A percentile compares a stretch with the other conserved stretches of the same genome.
Evolutionary conservation across 2,113 vertebrate genomes (phyloP).

Genomic region (Odontesthes bonariensis): DNA sequence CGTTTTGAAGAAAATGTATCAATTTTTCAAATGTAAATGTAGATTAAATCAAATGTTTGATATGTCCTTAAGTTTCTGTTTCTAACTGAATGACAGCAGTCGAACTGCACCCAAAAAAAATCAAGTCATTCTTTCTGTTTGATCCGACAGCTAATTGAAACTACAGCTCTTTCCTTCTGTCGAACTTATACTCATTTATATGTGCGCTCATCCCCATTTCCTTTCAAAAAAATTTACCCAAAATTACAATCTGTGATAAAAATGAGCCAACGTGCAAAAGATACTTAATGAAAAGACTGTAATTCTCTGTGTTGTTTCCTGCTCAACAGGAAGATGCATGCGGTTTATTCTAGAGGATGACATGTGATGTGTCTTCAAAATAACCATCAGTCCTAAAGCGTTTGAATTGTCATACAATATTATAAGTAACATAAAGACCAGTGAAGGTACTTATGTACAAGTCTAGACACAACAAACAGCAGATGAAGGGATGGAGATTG

Average conservation of each 20-base stretch:
- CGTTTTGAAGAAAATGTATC: neutral
- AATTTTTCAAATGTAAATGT: neutral
- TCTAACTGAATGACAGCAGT: neutral
- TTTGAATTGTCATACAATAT: too few species aligned
- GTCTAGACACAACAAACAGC: too few species aligned
- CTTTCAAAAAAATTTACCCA: neutral
- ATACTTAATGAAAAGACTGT: too few species aligned
- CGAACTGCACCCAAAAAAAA: neutral
- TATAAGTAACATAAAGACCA: too few species aligned
- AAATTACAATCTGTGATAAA: too few species aligned
- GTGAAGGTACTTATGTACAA: too few species aligned
- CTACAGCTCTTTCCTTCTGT: neutral
- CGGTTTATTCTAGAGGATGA: too few species aligned
- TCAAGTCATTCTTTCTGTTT: neutral
- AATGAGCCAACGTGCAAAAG: neutral
- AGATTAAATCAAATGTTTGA: neutral
- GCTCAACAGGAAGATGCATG: too few species aligned
- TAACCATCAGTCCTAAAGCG: too few species aligned
- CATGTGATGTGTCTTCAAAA: too few species aligned
- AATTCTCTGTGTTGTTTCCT: too few species aligned
- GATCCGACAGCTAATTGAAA: neutral
- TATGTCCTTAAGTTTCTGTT: neutral
- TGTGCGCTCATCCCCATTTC: neutral
- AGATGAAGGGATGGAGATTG: too few species aligned
- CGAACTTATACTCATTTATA: neutral